Base-by-base conservation (phyloP, 1,140 invertebrate genomes). In the Adoxophyes honmai region DNA sequence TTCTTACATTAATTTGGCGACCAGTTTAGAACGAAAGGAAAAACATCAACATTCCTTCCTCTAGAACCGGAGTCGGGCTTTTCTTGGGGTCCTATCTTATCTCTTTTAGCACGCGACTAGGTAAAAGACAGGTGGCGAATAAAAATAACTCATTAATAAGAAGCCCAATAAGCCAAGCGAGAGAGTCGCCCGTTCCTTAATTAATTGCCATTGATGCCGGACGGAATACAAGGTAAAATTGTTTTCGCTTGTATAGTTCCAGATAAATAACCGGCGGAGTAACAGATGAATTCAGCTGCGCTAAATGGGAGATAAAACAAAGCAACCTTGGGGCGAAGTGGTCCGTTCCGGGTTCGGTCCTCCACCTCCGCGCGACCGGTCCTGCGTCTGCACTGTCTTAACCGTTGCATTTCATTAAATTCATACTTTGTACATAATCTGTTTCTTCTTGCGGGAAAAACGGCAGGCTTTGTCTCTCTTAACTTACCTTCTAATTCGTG, bases 271-370 rank as follows among this genome's bases (percentile, higher is more conserved):
- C 16, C 21, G 42, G 6, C 21, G 21, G 18, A 44, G 16, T 44
- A 21, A 21, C 15, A 48, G 42, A 48, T 48, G 21, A 33, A 48
- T 48, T 48, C 39, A 57, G 34, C 58, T 64, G 57, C 34, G 34
- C 59, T 62, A 60, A 55, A 66, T 56, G 59, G 59, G 59, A 69
- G 63, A 69, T 66, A 57, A 59, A 54, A 55, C 66, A 44, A 60
- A 59, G 65, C 67, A 76, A 80, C 83, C 83, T 86, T 84, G 83
- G 68, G 60, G 60, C 65, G 55, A 53, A 71, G 78, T 68, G 65
- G 69, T 68, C 64, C 74, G 75, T 86, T 84, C 83, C 82, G 80
- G 82, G 76, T 82, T 75, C 70, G 62, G 58, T 69, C 66, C 68
- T 74, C 68, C 60, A 67, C 59, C 59, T 59, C 42, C 42, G 54